Percentiles rank a stretch among this genome's conserved stretches.
Evolutionary conservation across 2,888 invertebrate genomes (phyloP).

Genomic region (Oscheius sp.): DNA sequence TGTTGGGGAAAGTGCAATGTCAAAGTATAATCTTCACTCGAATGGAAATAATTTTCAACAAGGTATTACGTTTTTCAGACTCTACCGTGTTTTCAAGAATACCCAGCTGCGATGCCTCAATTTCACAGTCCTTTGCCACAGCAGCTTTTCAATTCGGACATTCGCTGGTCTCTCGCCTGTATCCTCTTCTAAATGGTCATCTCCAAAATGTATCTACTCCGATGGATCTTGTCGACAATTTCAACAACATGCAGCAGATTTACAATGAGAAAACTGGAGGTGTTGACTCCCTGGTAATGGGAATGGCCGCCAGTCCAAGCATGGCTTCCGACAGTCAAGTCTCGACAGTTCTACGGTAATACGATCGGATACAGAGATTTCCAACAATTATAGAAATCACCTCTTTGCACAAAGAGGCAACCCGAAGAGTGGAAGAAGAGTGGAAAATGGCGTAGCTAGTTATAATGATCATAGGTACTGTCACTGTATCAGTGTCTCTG

Average conservation of each 20-base stretch:
- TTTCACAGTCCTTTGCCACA: slow-evolving; percentile 89
- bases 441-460: slow-evolving; percentile 71
- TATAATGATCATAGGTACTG: slow-evolving; percentile 58
- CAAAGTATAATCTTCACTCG: slow-evolving; percentile 86
- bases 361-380: neutral
- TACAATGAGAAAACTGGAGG: slow-evolving; percentile 47
- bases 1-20: slow-evolving; percentile 88
- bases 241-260: slow-evolving; percentile 80
- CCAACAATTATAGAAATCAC: slow-evolving; percentile 43
- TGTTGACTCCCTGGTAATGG: slow-evolving; percentile 69
- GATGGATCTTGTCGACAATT: slow-evolving; percentile 82
- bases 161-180: slow-evolving; percentile 58
- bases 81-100: no score
- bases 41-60: slow-evolving; percentile 75
- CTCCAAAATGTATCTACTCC: slow-evolving; percentile 55
- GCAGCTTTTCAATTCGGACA: slow-evolving; percentile 90
- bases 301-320: slow-evolving; percentile 64
- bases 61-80: slow-evolving; percentile 38
- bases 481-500: neutral
- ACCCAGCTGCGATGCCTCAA: slow-evolving; percentile 86
- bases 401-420: slow-evolving; percentile 80
- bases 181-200: slow-evolving; percentile 56
- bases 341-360: slow-evolving; percentile 51
- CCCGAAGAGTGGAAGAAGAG: slow-evolving; percentile 82
- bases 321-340: slow-evolving; percentile 71